Base-by-base conservation (phyloP, 2,888 invertebrate genomes). In the Patella ulyssiponensis region DNA sequence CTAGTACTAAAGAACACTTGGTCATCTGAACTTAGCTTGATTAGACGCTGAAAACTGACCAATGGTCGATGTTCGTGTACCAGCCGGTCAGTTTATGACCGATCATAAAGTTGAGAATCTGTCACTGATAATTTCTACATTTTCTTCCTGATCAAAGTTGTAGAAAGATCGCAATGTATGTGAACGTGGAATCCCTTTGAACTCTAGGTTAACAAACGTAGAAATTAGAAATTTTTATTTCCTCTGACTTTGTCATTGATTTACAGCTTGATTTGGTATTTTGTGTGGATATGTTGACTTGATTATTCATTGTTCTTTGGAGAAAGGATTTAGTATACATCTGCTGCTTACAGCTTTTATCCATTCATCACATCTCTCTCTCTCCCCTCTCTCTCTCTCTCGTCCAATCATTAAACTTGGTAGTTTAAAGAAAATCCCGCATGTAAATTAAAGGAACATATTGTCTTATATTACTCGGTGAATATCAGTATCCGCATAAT, bases 61-160 rank as follows among this genome's bases (percentile, higher is more conserved):
- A 64, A 64, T 64, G 64, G 64, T 64, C 14, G 64, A 64, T 12
- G 64, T 23, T 4, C 11, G 12, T 12, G 23, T 20, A 23, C 64
- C 64, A 64, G 64, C 64, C 64, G 64, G 64, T 64, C 64, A 64
- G 64, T 64, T 64, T 23, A 64, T 64, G 64, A 23, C 11, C 64
- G 20, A 20, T 23, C 64, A 64, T 64, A 64, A 64, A 64, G 23
- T 20, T 64, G 20, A 23, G 64, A 64, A 64, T 64, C 64, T 64
- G 64, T 64, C 64, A 64, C 64, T 64, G 64, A 64, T 64, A 64
- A 64, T 23, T 64, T 23, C 64, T 23, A 23, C 20, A 64, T 23
- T 64, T 64, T 64, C 64, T 23, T 23, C 23, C 14, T 64, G 20
- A 64, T 64, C 64, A 64, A 20, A 20, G 64, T 64, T 64, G 23